Base-by-base conservation (phyloP, 2,797 vertebrate species). In the Hozukius guyotensis region DNA sequence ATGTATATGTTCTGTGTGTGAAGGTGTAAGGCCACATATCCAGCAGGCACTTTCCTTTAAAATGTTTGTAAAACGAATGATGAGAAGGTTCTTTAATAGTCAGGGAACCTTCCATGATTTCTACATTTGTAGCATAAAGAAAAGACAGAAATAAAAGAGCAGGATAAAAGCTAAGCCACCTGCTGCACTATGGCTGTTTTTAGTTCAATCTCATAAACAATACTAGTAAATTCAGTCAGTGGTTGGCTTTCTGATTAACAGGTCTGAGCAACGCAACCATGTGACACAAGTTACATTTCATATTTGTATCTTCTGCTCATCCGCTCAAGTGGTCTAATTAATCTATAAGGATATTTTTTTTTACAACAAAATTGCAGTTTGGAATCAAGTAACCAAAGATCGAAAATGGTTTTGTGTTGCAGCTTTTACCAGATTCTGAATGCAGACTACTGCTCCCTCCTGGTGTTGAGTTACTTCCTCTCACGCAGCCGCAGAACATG, bases 1-100 rank as follows among this genome's bases (percentile, higher is more conserved):
- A 12, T 5, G 8, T 34, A 31, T 31, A 27, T 53, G 20, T 55
- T 12, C 25, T 61, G 42, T 77, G 46, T 72, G 18, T 79, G 32
- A 32, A 18, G 46, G 38, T n/a, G 25, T 76, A 55, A 81, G 75
- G 72, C 71, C 63, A 77, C 61, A 57, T 32, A 71, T 68, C 61
- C 66, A 83, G 63, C 83, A 88, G 87, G 82, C 73, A 87, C 86
- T 87, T 84, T 69, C 1, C 57, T 73, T 69, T 29, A 16, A 87
- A 76, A 29, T 36, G 56, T 56, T 32, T 62, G 61, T 64, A 13
- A 34, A 53, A 53, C 20, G 0, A 4, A 53, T 53, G 49, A 53
- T 53, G 49, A 53, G 20, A 11, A 52, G 18, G 20, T 52, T 2
- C 42, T 8, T 8, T 20, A 49, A 49, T 20, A 49, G 46, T 49